Conservation (phyloP, 2,113 vertebrate species). For the Stomatorhinus ivindoensis region DNA sequence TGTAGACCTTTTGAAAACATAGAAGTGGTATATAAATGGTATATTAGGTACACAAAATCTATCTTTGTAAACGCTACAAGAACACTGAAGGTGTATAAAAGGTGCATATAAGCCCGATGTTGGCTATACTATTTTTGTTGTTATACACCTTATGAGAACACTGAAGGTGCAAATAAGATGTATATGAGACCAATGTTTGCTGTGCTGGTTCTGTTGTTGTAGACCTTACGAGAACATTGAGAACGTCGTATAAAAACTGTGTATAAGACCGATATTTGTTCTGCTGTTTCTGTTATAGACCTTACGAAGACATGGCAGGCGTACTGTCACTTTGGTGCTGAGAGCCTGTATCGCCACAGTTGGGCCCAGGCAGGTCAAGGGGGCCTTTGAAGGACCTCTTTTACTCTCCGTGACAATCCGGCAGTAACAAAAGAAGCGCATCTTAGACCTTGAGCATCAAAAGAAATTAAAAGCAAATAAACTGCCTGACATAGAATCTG, state of each 20-base stretch:
- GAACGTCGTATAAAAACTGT: neutral
- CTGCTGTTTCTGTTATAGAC: neutral
- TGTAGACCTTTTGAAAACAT: neutral
- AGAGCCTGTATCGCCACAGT: neutral
- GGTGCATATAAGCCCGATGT: neutral
- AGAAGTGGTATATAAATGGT: neutral
- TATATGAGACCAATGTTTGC: neutral
- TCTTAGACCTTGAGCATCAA: neutral
- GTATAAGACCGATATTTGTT: neutral
- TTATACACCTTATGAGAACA: neutral
- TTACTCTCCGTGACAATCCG: neutral
- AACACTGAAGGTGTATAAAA: neutral
- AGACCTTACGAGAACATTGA: neutral
- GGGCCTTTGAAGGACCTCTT: neutral
- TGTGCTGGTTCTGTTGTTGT: neutral
- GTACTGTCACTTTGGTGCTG: neutral
- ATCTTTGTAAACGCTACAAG: neutral
- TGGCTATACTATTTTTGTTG: neutral
- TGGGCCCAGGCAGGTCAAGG: neutral
- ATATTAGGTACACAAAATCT: neutral
- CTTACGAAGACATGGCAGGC: neutral
- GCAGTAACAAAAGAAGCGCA: neutral
- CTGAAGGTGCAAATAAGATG: neutral
- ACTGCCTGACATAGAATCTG: neutral
- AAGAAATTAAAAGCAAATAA: constrained; percentile 7